Base-by-base conservation (phyloP, 1,140 invertebrate species). In the Atopsyche davidsoni region DNA sequence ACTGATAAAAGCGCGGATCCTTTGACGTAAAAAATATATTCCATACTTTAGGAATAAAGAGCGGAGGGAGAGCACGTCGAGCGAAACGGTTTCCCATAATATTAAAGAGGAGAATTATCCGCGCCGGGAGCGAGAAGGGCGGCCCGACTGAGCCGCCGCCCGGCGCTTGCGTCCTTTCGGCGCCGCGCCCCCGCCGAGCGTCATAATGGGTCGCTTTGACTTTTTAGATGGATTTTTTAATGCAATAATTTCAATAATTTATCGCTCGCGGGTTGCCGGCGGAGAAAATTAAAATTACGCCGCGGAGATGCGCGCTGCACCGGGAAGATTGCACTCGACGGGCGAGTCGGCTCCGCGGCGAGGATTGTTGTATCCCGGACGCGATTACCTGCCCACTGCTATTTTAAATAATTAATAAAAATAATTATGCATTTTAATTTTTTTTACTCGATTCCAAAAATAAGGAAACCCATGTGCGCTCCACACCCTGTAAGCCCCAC, bases 241-340 rank as follows among this genome's bases (percentile, higher is more conserved):
- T 79, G 76, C 75, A 79, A 79, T 79, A 77, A 79, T 78, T 77
- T 72, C 75, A 70, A 79, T 79, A 78, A 79, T 79, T 78, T 77
- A 76, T 78, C 63, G 68, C 69, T 70, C 68, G 67, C 69, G 68
- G 64, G 62, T 42, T 63, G 59, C 59, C 51, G 32, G 52, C 59
- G 55, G 51, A 44, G 46, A 47, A 51, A 49, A 53, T 53, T 53
- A 49, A 57, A 57, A 57, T 57, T 57, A 57, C 36, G 43, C 43
- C 22, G 46, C 18, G 28, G 38, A 13, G 32, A 10, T 21, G 18
- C 31, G 41, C 25, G 40, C 44, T 31, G 49, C 22, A 32, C 35
- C 22, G 39, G 34, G 39, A 53, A 43, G 36, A 21, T 28, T 35
- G 19, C 46, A 16, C 40, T n/a, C 17, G 52, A 49, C 44, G 45